Evolutionary conservation across 2,113 vertebrate species (phyloP), one percentile per base, ranked within the genome.

Genomic region (Anas platyrhynchos): DNA sequence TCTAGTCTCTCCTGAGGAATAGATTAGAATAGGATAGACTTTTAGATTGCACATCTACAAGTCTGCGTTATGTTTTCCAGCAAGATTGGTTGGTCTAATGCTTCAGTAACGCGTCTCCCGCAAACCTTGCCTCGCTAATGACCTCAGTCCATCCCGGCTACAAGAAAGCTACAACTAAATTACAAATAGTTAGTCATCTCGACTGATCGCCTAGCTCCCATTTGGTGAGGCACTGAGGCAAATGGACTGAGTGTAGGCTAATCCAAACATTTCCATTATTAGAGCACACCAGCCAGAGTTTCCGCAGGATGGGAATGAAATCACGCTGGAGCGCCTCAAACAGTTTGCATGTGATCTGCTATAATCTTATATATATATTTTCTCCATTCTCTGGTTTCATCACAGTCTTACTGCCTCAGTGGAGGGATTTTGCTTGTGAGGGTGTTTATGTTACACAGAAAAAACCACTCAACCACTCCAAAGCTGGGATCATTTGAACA

Each of bases 211-310:
- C 13, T 48, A 93, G 83, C 88, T 96, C 83, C 46, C 77, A 88
- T 94, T 97, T 91, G 83, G 86, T 92, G 92, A 93, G 94, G 86
- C 52, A 5, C 65, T 74, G 88, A 79, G 77, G 93, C 80, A 93
- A 92, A 94, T 89, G 91, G 86, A 66, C 50, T 87, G 84, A 92
- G 78, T 2, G 9, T 29, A 76, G 81, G 67, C 92, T 94, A 96
- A 96, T 95, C 95, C 92, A 95, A 97, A 97, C 92, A 93, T 91
- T 93, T 91, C 96, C 94, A 93, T 94, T 96, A 96, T 94, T 94
- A 94, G 91, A 95, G 80, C 83, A 63, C n/a, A 15, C 67, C 54
- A 87, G 67, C 74, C 92, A 92, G 67, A 92, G 74, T 77, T 95
- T 95, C 92, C 1, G 9, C 67, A 59, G 88, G 83, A 85, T 16